These are phyloP conservation scores for Petrocephalus schoutedeni DNA, from an alignment of 2,797 vertebrate species.

Conservation along the genomic window DNA sequence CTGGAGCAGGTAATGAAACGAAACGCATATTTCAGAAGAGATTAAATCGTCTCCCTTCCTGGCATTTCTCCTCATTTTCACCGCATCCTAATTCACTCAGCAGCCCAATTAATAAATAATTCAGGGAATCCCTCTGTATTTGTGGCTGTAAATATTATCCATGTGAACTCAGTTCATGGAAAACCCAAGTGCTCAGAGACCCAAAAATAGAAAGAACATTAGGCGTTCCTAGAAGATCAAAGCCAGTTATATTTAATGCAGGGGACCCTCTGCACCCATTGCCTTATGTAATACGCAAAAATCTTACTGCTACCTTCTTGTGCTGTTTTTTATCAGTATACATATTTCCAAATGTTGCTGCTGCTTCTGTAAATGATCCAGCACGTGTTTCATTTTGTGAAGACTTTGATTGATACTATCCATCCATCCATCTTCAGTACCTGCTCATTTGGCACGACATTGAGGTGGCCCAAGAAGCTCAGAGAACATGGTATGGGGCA, in stretches of 20 bases:
- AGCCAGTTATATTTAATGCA: conserved; percentile 5
- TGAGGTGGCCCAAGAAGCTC: no score
- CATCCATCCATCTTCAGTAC: background rate
- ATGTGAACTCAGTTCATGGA: conserved; percentile 8
- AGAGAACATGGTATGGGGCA: background rate
- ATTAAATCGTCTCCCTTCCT: background rate
- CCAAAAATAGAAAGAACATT: background rate
- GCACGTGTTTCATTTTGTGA: background rate
- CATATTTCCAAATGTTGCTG: background rate
- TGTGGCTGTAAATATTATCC: background rate
- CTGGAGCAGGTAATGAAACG: conserved; percentile 7
- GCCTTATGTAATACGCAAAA: background rate
- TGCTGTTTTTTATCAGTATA: background rate
- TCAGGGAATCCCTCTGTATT: background rate
- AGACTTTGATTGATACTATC: background rate
- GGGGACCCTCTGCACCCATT: background rate
- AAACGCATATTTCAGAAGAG: background rate
- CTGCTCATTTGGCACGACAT: background rate
- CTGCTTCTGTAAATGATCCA: background rate
- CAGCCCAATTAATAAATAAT: conserved; percentile 15
- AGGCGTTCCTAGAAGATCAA: background rate
- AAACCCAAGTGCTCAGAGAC: background rate
- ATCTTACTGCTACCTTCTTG: background rate
- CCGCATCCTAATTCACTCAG: background rate
- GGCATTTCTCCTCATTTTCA: background rate